phyloP scores from a whole-genome alignment of 2,888 invertebrate species.

The Pomacea canaliculata region DNA sequence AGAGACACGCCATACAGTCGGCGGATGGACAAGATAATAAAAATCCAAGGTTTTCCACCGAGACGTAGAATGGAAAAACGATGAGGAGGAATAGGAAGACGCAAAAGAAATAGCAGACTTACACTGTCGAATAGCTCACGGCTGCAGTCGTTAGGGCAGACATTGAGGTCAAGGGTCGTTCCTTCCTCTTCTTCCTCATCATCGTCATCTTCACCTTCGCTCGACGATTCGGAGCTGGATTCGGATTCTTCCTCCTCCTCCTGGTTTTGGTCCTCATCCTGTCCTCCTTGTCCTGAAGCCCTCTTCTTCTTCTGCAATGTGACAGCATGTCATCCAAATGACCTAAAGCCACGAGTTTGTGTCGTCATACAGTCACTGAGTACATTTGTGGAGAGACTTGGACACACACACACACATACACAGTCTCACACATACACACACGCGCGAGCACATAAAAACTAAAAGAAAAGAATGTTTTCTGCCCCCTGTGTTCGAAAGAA shows the following conservation, averaged over 20 bases:
- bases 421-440: not conserved
- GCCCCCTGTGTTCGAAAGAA: too few species aligned
- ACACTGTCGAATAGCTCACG: conserved; percentile 4
- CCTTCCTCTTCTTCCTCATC: conserved; percentile 6
- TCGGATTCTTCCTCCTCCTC: conserved; percentile 5
- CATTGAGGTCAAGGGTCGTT: not conserved
- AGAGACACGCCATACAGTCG: too few species aligned
- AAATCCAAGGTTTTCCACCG: too few species aligned
- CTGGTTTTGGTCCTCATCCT: not conserved
- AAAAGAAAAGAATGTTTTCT: too few species aligned
- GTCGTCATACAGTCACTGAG: not conserved
- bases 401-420: not conserved
- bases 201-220: not conserved
- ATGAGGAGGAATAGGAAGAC: too few species aligned
- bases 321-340: too few species aligned
- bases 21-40: too few species aligned
- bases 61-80: too few species aligned
- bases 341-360: too few species aligned
- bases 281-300: not conserved
- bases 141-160: conserved; percentile 4
- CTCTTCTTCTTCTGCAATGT: not conserved
- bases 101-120: too few species aligned
- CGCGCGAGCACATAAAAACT: not conserved
- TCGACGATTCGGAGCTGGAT: conserved; percentile 6
- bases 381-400: too few species aligned